A percentile compares a stretch with the other conserved stretches of the same genome.
phyloP scores from a whole-genome alignment of 2,797 vertebrate genomes.

The Xenentodon cancila region DNA sequence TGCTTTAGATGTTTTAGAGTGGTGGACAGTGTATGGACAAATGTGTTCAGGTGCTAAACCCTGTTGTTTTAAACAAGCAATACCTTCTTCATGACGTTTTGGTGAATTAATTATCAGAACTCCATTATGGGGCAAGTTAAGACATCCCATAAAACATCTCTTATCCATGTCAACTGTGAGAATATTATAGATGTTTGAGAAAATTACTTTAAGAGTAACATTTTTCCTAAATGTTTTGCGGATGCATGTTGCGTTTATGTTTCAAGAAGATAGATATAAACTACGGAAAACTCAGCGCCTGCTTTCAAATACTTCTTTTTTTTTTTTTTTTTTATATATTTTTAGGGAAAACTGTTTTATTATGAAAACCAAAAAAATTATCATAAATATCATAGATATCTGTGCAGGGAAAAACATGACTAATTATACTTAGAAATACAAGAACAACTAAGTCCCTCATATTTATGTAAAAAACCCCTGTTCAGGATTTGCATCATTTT shows the following conservation, averaged over 20 bases:
- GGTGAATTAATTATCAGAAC: not conserved
- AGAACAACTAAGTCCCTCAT: too few relatives aligned
- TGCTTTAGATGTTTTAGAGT: not conserved
- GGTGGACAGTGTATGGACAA: not conserved
- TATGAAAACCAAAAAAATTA: not conserved
- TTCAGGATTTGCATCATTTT: conserved; percentile 1
- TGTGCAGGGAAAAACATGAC: not conserved
- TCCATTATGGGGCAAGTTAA: too few relatives aligned
- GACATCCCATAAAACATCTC: not conserved
- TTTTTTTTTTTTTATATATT: not conserved
- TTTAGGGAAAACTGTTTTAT: not conserved
- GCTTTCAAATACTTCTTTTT: not conserved
- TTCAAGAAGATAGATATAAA: not conserved
- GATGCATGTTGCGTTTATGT: too few relatives aligned
- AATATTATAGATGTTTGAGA: not conserved
- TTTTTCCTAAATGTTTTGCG: too few relatives aligned
- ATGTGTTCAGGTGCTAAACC: not conserved
- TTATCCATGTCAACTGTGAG: not conserved
- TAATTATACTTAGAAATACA: not conserved
- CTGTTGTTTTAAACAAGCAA: not conserved
- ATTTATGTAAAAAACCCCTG: conserved; percentile 5
- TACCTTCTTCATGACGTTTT: not conserved
- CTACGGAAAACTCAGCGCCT: not conserved
- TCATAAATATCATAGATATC: not conserved
- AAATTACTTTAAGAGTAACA: not conserved